phyloP scores from a whole-genome alignment of 2,888 invertebrate species.

The Apoda limacodes region DNA sequence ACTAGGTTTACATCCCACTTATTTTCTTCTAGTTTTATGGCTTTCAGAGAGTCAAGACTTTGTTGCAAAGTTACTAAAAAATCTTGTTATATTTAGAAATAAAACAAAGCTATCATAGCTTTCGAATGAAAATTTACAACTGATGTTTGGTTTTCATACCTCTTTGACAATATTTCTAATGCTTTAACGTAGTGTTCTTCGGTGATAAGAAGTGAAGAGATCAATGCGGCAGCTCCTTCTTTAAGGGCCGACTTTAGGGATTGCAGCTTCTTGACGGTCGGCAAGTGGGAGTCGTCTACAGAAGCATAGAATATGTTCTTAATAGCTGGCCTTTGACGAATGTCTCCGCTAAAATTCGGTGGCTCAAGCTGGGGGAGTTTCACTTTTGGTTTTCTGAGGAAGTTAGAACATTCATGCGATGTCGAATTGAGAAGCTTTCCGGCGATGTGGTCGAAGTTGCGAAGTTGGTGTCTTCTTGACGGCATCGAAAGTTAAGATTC shows the following conservation, averaged over 20 bases:
- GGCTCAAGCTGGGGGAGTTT: neutral
- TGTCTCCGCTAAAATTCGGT: neutral
- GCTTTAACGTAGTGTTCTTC: neutral
- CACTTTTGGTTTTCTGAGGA: too few relatives aligned
- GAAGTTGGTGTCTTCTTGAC: too few relatives aligned
- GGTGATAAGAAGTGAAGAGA: neutral
- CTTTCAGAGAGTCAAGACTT: conserved; percentile 6
- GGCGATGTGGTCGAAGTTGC: too few relatives aligned
- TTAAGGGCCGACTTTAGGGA: neutral
- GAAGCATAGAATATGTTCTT: neutral
- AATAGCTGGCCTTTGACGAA: neutral
- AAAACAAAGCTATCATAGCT: neutral
- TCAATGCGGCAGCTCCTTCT: neutral
- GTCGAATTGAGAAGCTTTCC: too few relatives aligned
- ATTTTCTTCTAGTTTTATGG: conserved; percentile 1
- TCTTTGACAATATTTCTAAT: neutral
- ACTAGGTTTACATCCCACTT: conserved; percentile 8
- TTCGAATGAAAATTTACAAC: conserved; percentile 5
- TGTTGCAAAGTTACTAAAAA: too few relatives aligned
- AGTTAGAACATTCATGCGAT: too few relatives aligned
- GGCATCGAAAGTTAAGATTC: too few relatives aligned
- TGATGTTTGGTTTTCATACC: conserved; percentile 6
- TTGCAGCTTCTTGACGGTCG: neutral
- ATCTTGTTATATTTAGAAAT: too few relatives aligned
- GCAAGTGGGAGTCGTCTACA: neutral